Evolutionary conservation across 2,113 vertebrate genomes (phyloP).

Genomic region (Junco hyemalis): DNA sequence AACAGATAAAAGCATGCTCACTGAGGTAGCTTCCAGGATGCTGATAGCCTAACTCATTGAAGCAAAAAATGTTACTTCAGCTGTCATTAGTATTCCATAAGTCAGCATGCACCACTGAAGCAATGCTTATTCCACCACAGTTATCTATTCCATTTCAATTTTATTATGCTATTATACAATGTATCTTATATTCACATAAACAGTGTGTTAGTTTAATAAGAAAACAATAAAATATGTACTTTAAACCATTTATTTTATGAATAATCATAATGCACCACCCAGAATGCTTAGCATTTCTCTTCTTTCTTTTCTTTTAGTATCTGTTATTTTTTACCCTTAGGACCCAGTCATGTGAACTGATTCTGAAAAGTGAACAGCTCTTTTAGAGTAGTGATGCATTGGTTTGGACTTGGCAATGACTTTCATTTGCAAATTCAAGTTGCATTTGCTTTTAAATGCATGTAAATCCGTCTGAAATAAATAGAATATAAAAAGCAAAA

Average conservation of each 20-base stretch:
- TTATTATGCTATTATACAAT: not conserved
- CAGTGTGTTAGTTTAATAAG: not conserved
- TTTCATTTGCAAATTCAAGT: not conserved
- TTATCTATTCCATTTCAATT: not conserved
- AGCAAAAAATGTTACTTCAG: conserved; percentile 36
- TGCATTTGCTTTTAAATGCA: not conserved
- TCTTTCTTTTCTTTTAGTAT: not conserved
- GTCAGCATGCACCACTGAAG: not conserved
- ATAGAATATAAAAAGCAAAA: not conserved
- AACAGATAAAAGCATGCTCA: not conserved
- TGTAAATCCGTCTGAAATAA: not conserved
- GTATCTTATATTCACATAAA: not conserved
- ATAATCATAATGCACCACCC: not conserved
- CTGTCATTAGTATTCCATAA: not conserved
- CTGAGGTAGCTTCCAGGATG: not conserved
- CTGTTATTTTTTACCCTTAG: not conserved
- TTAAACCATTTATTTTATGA: not conserved
- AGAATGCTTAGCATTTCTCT: not conserved
- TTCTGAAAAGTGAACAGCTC: not conserved
- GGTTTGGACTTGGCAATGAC: not conserved
- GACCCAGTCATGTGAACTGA: not conserved
- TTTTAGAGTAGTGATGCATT: not conserved
- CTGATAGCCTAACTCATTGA: not conserved
- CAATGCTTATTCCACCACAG: not conserved
- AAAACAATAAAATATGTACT: not conserved